phyloP scores from a whole-genome alignment of 2,888 invertebrate species.

The Hermodice carunculata region DNA sequence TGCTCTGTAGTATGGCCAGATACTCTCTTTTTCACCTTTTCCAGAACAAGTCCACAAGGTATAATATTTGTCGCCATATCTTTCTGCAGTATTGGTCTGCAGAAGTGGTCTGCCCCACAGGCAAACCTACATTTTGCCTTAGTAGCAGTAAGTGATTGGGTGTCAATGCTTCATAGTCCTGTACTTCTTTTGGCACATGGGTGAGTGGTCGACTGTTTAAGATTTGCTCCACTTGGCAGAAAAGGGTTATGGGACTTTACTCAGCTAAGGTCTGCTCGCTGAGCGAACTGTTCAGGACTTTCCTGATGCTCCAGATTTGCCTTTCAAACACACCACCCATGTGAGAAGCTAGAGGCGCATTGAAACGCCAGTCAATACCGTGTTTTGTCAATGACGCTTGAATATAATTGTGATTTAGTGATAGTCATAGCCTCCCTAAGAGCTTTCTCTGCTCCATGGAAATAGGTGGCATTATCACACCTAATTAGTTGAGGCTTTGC shows the following conservation, averaged over 20 bases:
- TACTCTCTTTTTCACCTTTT: no score
- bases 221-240: constrained; percentile 2
- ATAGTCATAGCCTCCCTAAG: neutral
- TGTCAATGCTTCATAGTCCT: no score
- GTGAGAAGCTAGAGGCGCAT: constrained; percentile 4
- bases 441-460: neutral
- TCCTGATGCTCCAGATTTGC: neutral
- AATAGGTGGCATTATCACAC: constrained; percentile 3
- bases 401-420: neutral
- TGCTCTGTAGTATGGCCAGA: no score
- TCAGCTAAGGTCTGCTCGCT: neutral
- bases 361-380: constrained; percentile 2
- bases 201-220: no score
- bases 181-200: no score
- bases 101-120: no score
- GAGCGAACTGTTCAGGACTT: neutral
- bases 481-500: neutral
- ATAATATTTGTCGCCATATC: no score
- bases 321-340: constrained; percentile 2
- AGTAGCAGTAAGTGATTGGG: no score
- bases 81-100: no score
- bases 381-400: neutral
- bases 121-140: no score
- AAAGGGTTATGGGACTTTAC: neutral
- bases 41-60: no score